Percentiles rank a stretch among this genome's conserved stretches.
Evolutionary conservation across 2,888 invertebrate species (phyloP).

Genomic region (Pyrocoelia pectoralis): DNA sequence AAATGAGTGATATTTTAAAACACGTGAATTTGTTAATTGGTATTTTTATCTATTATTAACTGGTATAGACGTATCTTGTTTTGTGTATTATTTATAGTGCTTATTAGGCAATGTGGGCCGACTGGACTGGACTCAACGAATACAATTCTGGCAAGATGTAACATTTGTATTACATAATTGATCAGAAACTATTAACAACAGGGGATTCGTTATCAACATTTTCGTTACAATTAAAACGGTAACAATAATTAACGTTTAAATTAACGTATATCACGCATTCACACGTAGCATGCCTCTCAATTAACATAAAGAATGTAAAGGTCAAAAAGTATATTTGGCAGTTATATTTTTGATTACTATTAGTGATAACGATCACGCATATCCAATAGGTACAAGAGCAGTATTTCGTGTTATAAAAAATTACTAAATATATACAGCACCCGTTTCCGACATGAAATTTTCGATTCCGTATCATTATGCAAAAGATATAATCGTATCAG

Average conservation of each 20-base stretch:
- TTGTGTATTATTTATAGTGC: neutral
- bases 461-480: neutral
- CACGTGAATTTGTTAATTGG: slow-evolving; percentile 10
- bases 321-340: slow-evolving; percentile 1
- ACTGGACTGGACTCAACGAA: neutral
- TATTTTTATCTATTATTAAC: slow-evolving; percentile 23
- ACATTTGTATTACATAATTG: neutral
- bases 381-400: neutral
- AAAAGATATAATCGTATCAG: neutral
- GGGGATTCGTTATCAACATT: neutral
- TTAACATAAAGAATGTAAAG: neutral
- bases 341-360: neutral
- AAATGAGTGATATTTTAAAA: neutral
- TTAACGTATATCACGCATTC: neutral
- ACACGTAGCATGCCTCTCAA: neutral
- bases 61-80: slow-evolving; percentile 16
- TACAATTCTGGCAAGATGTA: neutral
- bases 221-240: neutral
- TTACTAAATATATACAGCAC: neutral
- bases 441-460: slow-evolving; percentile 6
- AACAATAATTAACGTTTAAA: neutral
- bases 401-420: neutral
- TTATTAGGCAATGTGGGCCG: neutral
- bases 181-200: neutral
- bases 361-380: neutral